Evolutionary conservation across 2,888 invertebrate genomes (phyloP).

Genomic region (Aleiodes leptofemur): DNA sequence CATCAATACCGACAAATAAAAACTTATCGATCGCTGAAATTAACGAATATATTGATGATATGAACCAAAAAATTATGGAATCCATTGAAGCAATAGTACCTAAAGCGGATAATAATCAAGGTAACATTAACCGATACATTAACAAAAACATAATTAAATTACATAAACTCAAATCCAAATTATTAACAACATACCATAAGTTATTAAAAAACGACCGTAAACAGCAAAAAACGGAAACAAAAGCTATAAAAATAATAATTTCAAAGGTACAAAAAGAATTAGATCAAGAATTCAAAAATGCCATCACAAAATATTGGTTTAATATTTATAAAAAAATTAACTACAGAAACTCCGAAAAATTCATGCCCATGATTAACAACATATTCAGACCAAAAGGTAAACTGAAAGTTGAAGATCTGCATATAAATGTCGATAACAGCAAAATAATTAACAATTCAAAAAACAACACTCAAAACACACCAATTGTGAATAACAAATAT

Average conservation of each 20-base stretch:
- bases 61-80: neutral
- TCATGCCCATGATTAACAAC: neutral
- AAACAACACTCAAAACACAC: neutral
- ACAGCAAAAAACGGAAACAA: no score
- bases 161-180: no score
- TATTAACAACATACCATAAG: no score
- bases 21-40: neutral
- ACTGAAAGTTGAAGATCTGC: neutral
- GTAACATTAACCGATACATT: no score
- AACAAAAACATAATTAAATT: no score
- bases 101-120: no score
- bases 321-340: slow-evolving; percentile 4
- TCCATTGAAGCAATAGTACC: no score
- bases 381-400: slow-evolving; percentile 7
- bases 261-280: neutral
- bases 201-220: no score
- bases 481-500: slow-evolving; percentile 3
- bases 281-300: neutral
- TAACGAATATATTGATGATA: neutral
- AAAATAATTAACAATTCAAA: neutral
- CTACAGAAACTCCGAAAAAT: neutral
- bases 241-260: no score
- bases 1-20: slow-evolving; percentile 21
- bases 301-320: neutral
- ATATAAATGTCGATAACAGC: neutral